Evolutionary conservation across 2,888 invertebrate genomes (phyloP).

Genomic region (Polydrusus cervinus): DNA sequence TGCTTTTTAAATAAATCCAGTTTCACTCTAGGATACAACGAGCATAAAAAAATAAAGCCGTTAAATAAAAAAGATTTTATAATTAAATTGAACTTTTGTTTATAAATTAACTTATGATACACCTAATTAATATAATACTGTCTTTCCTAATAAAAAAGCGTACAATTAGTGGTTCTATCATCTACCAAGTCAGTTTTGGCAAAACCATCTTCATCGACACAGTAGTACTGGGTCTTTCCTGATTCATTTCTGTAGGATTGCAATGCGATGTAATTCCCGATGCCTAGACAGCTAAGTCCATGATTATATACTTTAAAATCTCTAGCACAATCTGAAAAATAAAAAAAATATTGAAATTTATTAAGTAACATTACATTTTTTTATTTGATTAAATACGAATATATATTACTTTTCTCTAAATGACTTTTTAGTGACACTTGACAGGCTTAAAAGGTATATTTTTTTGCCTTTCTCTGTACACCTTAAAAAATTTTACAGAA

Average conservation of each 20-base stretch:
- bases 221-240: slow-evolving; percentile 73
- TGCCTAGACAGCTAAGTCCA: slow-evolving; percentile 72
- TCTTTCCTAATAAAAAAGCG: slow-evolving; percentile 66
- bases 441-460: too few species aligned
- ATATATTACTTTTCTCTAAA: too few species aligned
- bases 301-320: slow-evolving; percentile 74
- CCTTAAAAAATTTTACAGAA: too few species aligned
- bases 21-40: too few species aligned
- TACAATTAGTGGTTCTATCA: slow-evolving; percentile 33
- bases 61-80: not conserved
- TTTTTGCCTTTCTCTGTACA: too few species aligned
- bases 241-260: slow-evolving; percentile 67
- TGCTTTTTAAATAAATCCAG: too few species aligned
- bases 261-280: slow-evolving; percentile 76
- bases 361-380: not conserved
- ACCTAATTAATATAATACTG: too few species aligned
- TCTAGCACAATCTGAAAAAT: slow-evolving; percentile 74
- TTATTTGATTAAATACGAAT: not conserved
- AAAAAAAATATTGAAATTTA: too few species aligned
- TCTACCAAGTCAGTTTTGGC: slow-evolving; percentile 60
- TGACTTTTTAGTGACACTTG: too few species aligned
- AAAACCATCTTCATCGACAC: slow-evolving; percentile 78
- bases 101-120: not conserved
- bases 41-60: too few species aligned
- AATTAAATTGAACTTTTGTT: too few species aligned